Evolutionary conservation across 2,888 invertebrate genomes (phyloP), one percentile per base, ranked within the genome.

Genomic region (Dyspetes luteomarginatus): DNA sequence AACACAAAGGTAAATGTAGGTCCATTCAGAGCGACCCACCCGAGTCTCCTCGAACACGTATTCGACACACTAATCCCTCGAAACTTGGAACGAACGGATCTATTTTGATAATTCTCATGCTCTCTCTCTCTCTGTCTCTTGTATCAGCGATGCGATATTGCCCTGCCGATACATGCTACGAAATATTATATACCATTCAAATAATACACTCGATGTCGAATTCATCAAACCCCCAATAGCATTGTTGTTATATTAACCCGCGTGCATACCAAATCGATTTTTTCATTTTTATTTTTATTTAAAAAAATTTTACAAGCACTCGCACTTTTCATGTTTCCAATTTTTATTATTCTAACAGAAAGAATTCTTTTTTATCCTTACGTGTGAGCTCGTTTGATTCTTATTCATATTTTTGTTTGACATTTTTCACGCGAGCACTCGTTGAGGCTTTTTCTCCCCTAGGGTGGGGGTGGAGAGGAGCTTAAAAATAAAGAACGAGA

Each of bases 1-100:
- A 85, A 82, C 83, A 84, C 81, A 84, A 77, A 71, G 71, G 71
- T 71, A 77, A 71, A 77, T 77, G 77, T 64, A 62, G 68, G 28
- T 62, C 64, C 64, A 77, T 77, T 77, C 71, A 77, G 43, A 72
- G 48, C 43, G 58, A 41, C 50, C 72, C 72, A 50, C 69, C 15
- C 22, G 69, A 55, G 62, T 62, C 55, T 76, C 76, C 24, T 62
- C 50, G 36, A 45, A 74, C 56, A 55, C 45, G 65, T 45, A 74
- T 74, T 58, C 68, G 72, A 60, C 52, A n/a, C n/a, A 24, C 30
- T 78, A 78, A 78, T 78, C 72, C 72, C 72, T 78, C 19, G 50
- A 45, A 78, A 74, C 65, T 65, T 74, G 30, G n/a, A n/a, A n/a
- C 65, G 45, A 41, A 26, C 62, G 48, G 43, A 55, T 45, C 26